Base-by-base conservation (phyloP, 2,888 invertebrate genomes). In the Plagodis pulveraria region DNA sequence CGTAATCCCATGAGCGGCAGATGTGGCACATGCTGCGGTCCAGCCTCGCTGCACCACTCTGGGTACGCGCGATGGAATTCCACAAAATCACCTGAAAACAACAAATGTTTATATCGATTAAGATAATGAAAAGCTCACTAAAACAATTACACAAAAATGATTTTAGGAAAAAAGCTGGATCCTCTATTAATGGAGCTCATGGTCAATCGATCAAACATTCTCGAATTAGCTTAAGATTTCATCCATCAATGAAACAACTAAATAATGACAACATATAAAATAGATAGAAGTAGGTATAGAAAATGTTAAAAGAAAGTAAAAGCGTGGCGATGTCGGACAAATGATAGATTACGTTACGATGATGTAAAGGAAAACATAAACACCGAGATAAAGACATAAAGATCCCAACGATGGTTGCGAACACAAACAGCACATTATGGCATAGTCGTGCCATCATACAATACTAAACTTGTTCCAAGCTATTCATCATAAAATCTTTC, bases 31-130 rank as follows among this genome's bases (percentile, higher is more conserved):
- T 93, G 94, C 82, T 95, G 95, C 64, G 95, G 94, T 68, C 95
- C 95, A 52, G 96, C 95, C 83, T 97, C 97, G 83, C 94, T 94
- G 89, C 98, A 98, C 97, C 97, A 98, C 88, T 98, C 98, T 41
- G 98, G 98, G 89, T 96, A 98, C 65, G 95, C 94, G 73, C 96
- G 95, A 72, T 95, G 95, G 91, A 98, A 98, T 81, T 95, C 95
- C 66, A 94, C 94, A 83, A 97, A 98, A 66, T 98, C 98, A 89
- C 97, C 98, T 98, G 94, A 5, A 93, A 93, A 75, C 77, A 85
- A 83, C 75, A 76, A 67, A 51, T 62, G 38, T 12, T 2, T 38
- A 10, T n/a, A 12, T 35, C 8, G 34, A 50, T 50, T 32, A 43
- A 11, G 41, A 42, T 12, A 22, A 22, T 22, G 4, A 22, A 22